Percentiles rank a stretch among this genome's conserved stretches.
Evolutionary conservation across 1,140 invertebrate genomes (phyloP).

Genomic region (Tenebrio molitor): DNA sequence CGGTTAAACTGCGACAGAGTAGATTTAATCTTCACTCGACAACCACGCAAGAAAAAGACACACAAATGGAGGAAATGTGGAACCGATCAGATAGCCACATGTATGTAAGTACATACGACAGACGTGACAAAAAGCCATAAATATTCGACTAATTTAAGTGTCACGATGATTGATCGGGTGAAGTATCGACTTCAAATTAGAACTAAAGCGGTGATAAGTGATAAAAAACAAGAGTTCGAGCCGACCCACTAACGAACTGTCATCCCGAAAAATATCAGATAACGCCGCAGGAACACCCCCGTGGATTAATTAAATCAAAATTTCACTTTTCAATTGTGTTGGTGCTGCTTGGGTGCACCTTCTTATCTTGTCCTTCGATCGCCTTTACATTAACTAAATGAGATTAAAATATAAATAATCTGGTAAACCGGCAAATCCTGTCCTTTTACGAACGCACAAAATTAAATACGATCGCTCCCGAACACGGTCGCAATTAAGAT

Average conservation of each 20-base stretch:
- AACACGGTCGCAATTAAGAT: neutral
- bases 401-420: neutral
- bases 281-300: no score
- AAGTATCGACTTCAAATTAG: constrained; percentile 24
- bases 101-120: no score
- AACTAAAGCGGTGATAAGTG: constrained; percentile 14
- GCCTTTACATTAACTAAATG: no score
- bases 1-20: constrained; percentile 40
- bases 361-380: no score
- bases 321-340: no score
- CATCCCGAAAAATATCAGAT: no score
- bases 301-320: no score
- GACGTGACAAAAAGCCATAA: constrained; percentile 35
- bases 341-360: neutral
- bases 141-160: constrained; percentile 33
- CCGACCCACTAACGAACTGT: no score
- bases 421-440: neutral
- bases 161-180: constrained; percentile 34
- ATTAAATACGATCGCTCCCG: neutral
- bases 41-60: constrained; percentile 36
- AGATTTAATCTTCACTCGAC: constrained; percentile 41
- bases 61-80: constrained; percentile 34
- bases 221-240: constrained; percentile 6
- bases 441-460: no score
- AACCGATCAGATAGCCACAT: constrained; percentile 35